phyloP scores from a whole-genome alignment of 1,140 invertebrate genomes.

The Drosophila kikkawai region DNA sequence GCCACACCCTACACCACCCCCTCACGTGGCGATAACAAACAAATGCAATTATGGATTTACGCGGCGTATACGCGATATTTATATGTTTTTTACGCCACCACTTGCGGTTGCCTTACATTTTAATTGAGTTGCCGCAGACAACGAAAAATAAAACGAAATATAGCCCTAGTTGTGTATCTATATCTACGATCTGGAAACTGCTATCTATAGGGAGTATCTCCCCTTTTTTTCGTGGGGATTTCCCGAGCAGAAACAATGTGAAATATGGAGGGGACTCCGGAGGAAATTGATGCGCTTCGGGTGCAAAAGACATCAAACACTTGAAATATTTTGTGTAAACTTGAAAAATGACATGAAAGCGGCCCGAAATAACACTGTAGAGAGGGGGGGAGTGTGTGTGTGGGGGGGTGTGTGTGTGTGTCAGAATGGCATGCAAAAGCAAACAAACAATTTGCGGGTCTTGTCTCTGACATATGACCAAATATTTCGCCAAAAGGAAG shows the following conservation, averaged over 20 bases:
- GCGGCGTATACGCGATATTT: constrained; percentile 73
- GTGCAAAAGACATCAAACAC: constrained; percentile 79
- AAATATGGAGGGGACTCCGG: not conserved
- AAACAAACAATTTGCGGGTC: constrained; percentile 73
- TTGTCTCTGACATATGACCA: constrained; percentile 61
- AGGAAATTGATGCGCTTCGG: constrained; percentile 75
- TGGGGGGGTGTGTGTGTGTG: constrained; percentile 4
- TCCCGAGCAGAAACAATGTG: not conserved
- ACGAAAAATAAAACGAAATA: not conserved
- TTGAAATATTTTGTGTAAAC: constrained; percentile 81
- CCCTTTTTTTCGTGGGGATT: not conserved
- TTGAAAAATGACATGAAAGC: constrained; percentile 79
- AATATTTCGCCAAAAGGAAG: not conserved
- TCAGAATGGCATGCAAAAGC: constrained; percentile 59
- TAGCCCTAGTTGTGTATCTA: constrained; percentile 10
- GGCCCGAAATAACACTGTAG: constrained; percentile 35
- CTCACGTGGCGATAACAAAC: constrained; percentile 59
- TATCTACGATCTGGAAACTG: not conserved
- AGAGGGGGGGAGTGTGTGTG: not conserved
- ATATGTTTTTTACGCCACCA: constrained; percentile 37
- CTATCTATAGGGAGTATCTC: not conserved
- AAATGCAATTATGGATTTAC: constrained; percentile 80
- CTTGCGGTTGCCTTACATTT: constrained; percentile 64
- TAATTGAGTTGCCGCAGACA: constrained; percentile 64
- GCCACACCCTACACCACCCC: too few species aligned